Base-by-base conservation (phyloP, 1,140 invertebrate genomes). In the Drosophila tropicalis region DNA sequence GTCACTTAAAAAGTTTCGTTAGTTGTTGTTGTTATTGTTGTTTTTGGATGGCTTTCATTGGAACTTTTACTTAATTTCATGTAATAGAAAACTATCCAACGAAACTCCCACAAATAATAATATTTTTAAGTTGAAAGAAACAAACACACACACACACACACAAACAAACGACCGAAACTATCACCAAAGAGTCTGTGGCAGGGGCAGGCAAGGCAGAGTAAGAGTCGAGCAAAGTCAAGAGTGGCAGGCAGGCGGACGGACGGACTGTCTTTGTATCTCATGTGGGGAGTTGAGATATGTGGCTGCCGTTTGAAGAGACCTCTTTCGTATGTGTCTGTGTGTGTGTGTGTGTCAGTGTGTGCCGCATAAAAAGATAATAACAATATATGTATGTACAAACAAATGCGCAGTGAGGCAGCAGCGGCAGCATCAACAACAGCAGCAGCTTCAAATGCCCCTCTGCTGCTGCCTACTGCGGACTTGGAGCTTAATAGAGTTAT, bases 41-140 rank as follows among this genome's bases (percentile, higher is more conserved):
- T 39, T 74, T 32, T 62, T 80, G 47, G 78, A 70, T 65, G 70
- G 83, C 75, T 85, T 85, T 87, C 82, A 74, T 82, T 76, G 76
- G 69, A 69, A 87, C 82, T 86, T 86, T 86, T 86, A 86, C 82
- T 86, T 87, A 82, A 82, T 87, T 81, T 86, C 79, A 70, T 70
- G 79, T 71, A 76, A 84, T 72, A 69, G 66, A 81, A 73, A 81
- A 81, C 68, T 62, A 65, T 61, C 41, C 72, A 81, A 80, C 81
- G 72, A 84, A 85, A 78, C 55, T 78, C 75, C 69, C 69, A 81
- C 72, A 80, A 66, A 56, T 36, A 34, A 63, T 9, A 47, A 63
- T 9, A 47, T 47, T 47, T 44, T 47, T 47, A 51, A 51, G 17
- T 7, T 51, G 44, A 22, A 64, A 60, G n/a, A 40, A 56, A 72